Percentiles rank a stretch among this genome's conserved stretches.
Evolutionary conservation across 2,113 vertebrate species (phyloP).

Genomic region (Cricetomys ansorgei): DNA sequence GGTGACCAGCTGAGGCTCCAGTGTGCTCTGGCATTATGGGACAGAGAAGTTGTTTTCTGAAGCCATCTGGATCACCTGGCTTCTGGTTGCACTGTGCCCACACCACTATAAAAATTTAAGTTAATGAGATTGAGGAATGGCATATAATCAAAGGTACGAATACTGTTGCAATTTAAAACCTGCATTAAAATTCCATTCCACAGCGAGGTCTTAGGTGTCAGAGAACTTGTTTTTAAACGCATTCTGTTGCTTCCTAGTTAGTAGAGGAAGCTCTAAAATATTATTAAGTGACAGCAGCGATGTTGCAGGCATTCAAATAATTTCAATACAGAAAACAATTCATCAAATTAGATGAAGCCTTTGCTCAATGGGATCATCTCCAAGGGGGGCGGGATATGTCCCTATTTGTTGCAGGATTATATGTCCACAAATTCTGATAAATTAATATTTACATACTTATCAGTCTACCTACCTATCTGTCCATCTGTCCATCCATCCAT

Average conservation of each 20-base stretch:
- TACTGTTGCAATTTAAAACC: conserved; percentile 55
- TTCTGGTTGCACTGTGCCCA: background rate
- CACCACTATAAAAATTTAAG: conserved; percentile 42
- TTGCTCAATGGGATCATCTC: conserved; percentile 46
- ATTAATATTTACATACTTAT: background rate
- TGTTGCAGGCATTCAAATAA: conserved; percentile 19
- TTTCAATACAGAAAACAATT: conserved; percentile 9
- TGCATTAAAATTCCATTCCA: conserved; percentile 50
- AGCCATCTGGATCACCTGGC: conserved; percentile 20
- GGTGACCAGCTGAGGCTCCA: background rate
- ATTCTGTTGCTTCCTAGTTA: conserved; percentile 44
- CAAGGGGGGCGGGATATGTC: conserved; percentile 7
- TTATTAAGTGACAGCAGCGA: conserved; percentile 24
- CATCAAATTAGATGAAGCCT: conserved; percentile 46
- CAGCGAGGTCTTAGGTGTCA: conserved; percentile 48
- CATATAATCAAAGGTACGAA: conserved; percentile 63
- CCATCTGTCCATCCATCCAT: background rate
- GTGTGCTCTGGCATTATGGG: background rate
- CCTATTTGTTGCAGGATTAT: background rate
- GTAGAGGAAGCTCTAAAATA: conserved; percentile 8
- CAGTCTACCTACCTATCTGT: background rate
- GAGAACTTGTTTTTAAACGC: conserved; percentile 64
- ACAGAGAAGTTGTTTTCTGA: conserved; percentile 30
- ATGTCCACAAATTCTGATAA: background rate
- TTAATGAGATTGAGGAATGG: conserved; percentile 63